Evolutionary conservation across 2,113 vertebrate species (phyloP).

Genomic region (Gallinago media): DNA sequence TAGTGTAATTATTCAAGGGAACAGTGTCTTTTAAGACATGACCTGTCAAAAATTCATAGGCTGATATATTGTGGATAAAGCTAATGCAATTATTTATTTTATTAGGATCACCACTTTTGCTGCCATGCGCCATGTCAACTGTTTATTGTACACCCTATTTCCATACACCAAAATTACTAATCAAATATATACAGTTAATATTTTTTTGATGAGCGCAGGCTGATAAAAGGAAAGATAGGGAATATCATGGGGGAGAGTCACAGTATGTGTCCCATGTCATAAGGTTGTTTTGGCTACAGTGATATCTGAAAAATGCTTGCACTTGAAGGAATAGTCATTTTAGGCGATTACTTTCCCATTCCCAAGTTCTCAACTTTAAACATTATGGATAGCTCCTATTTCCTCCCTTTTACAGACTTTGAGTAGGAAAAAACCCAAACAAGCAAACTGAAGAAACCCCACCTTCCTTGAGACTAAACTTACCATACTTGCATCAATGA

Average conservation of each 20-base stretch:
- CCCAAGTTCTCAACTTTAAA: background rate
- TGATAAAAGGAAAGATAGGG: background rate
- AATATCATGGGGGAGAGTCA: background rate
- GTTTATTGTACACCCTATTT: background rate
- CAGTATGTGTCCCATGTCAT: background rate
- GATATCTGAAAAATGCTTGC: background rate
- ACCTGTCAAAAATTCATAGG: background rate
- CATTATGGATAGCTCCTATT: accelerated
- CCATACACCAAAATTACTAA: background rate
- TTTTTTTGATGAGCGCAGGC: background rate
- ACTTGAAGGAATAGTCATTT: background rate
- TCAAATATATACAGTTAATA: background rate
- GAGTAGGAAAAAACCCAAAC: background rate
- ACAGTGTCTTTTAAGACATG: background rate
- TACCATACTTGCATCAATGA: conserved; percentile 95
- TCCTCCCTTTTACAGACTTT: background rate
- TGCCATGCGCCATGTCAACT: background rate
- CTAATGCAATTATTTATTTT: background rate
- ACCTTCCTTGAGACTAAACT: conserved; percentile 31
- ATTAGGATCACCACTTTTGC: background rate
- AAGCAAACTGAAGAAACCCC: background rate
- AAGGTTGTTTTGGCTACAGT: background rate
- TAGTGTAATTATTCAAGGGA: background rate
- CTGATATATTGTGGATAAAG: background rate
- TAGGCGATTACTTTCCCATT: background rate